These are phyloP conservation scores for Emmelina monodactyla DNA, from an alignment of 2,888 invertebrate genomes.

Conservation along the genomic window DNA sequence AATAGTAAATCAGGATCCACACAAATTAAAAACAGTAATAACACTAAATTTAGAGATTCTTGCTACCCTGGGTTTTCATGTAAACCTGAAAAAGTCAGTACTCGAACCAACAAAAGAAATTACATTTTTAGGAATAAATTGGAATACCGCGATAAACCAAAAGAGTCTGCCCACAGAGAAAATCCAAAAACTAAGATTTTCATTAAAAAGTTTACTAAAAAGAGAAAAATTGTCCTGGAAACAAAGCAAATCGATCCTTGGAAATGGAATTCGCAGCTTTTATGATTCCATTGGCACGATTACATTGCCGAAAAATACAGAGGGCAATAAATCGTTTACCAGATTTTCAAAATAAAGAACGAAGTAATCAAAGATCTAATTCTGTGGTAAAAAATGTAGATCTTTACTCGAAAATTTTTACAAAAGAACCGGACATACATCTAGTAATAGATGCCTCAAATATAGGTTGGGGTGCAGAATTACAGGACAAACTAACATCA, in stretches of 20 bases:
- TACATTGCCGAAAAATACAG: not conserved
- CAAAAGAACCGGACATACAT: slow-evolving; percentile 2
- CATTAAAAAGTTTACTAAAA: not conserved
- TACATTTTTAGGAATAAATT: slow-evolving; percentile 8
- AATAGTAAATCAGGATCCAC: slow-evolving; percentile 9
- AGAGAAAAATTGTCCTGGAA: not conserved
- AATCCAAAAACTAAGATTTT: not conserved
- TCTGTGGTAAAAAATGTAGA: not conserved
- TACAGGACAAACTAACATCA: slow-evolving; percentile 11
- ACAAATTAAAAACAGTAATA: not conserved
- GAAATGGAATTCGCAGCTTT: not conserved
- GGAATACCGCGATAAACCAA: slow-evolving; percentile 7
- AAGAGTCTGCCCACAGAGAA: slow-evolving; percentile 3
- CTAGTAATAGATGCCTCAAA: slow-evolving; percentile 11
- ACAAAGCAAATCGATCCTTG: not conserved
- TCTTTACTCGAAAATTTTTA: slow-evolving; percentile 4
- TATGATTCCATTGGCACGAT: not conserved
- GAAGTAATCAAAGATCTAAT: not conserved
- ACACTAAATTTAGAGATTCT: not conserved
- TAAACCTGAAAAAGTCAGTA: slow-evolving; percentile 5
- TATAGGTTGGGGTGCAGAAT: slow-evolving; percentile 12
- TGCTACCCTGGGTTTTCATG: slow-evolving; percentile 1
- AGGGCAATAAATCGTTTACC: not conserved
- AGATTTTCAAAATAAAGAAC: not conserved
- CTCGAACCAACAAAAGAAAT: not conserved